A percentile compares a stretch with the other conserved stretches of the same genome.
Evolutionary conservation across 2,888 invertebrate genomes (phyloP).

Genomic region (Acholoe squamosa): DNA sequence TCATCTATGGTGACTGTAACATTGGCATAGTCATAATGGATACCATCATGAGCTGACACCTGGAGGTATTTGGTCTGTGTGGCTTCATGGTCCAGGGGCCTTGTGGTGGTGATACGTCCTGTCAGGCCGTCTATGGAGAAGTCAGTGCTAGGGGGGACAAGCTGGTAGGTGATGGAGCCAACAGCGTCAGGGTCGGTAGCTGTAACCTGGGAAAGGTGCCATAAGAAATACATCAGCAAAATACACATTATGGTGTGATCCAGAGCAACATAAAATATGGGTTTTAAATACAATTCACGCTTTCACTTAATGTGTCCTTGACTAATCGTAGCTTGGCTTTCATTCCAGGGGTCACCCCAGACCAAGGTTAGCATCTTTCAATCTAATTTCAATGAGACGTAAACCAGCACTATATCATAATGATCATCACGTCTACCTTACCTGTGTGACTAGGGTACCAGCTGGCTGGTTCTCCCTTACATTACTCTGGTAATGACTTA

Average conservation of each 20-base stretch:
- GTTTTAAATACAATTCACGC: no score
- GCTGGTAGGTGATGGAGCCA: constrained; percentile 37
- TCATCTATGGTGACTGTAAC: constrained; percentile 60
- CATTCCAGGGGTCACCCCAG: no score
- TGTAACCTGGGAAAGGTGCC: constrained; percentile 51
- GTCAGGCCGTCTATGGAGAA: constrained; percentile 33
- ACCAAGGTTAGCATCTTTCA: no score
- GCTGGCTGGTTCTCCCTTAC: constrained; percentile 56
- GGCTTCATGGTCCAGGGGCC: constrained; percentile 39
- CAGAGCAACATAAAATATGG: no score
- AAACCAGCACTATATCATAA: no score
- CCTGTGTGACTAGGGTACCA: constrained; percentile 60
- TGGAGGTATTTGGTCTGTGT: background rate
- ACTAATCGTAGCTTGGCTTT: no score
- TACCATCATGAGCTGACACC: constrained; percentile 60
- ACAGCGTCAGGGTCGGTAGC: constrained; percentile 59
- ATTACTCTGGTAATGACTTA: background rate
- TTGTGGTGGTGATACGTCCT: background rate
- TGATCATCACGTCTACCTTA: no score
- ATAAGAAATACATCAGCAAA: no score
- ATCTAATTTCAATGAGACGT: no score
- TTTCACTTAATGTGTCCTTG: no score
- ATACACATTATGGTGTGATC: no score
- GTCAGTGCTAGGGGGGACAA: background rate
- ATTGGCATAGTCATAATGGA: constrained; percentile 13